Conservation (phyloP, 2,113 vertebrate genomes). For the Odontophorus gujanensis region DNA sequence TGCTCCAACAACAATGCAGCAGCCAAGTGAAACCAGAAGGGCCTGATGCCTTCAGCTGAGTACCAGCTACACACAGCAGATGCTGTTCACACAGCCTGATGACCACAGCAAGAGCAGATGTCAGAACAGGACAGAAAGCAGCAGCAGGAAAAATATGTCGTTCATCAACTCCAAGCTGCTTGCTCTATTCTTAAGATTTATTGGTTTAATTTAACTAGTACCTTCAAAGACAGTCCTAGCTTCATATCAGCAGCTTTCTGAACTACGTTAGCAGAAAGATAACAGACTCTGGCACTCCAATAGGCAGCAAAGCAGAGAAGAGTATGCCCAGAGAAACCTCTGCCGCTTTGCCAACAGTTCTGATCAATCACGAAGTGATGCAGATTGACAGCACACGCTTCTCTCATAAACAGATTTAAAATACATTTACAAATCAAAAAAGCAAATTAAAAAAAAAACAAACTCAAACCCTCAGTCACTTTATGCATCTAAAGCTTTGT, state of each 20-base stretch:
- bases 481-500: not conserved
- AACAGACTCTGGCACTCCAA: not conserved
- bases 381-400: not conserved
- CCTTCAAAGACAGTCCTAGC: not conserved
- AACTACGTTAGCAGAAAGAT: not conserved
- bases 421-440: not conserved
- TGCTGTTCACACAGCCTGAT: not conserved
- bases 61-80: not conserved
- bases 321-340: not conserved
- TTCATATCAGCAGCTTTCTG: not conserved
- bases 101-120: not conserved
- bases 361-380: not conserved
- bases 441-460: not conserved
- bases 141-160: not conserved
- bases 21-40: slow-evolving; percentile 12
- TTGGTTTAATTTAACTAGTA: not conserved
- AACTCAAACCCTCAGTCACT: not conserved
- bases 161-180: not conserved
- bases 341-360: not conserved
- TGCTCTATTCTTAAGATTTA: not conserved
- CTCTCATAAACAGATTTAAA: not conserved
- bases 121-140: not conserved
- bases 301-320: not conserved
- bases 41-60: not conserved
- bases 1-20: slow-evolving; percentile 22